phyloP scores from a whole-genome alignment of 2,113 vertebrate species.

The Thamnaconus septentrionalis region DNA sequence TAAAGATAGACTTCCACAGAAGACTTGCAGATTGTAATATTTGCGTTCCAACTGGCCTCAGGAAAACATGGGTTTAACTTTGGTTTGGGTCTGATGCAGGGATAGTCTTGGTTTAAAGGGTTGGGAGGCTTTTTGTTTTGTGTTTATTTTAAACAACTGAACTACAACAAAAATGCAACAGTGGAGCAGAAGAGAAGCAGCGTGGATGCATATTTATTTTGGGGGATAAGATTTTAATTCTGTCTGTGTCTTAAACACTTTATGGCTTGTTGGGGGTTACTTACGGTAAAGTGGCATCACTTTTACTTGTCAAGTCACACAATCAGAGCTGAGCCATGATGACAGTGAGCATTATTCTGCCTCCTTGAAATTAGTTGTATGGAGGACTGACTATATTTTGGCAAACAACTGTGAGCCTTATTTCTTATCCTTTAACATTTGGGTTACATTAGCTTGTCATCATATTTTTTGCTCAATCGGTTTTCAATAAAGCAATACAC shows the following conservation, averaged over 20 bases:
- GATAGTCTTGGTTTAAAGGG: no score
- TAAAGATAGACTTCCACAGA: no score
- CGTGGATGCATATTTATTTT: conserved; percentile 17
- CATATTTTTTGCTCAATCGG: conserved; percentile 40
- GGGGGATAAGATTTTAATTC: neutral
- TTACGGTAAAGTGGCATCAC: conserved; percentile 8
- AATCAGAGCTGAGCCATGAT: conserved; percentile 18
- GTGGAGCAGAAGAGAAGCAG: neutral
- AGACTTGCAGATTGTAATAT: no score
- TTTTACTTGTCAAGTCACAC: conserved; percentile 16
- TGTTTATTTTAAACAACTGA: no score
- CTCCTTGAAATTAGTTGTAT: conserved; percentile 17
- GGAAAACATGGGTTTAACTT: no score
- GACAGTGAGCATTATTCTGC: conserved; percentile 24
- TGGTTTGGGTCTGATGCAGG: no score
- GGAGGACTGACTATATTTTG: conserved; percentile 19
- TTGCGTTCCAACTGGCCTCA: no score
- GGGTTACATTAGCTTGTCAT: conserved; percentile 17
- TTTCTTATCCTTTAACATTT: neutral
- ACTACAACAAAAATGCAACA: no score
- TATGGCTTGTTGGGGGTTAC: conserved; percentile 11
- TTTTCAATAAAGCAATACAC: conserved; percentile 54
- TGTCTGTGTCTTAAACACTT: conserved; percentile 10
- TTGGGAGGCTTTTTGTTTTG: no score
- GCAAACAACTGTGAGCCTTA: conserved; percentile 16